These are phyloP conservation scores for Bedellia somnulentella DNA, from an alignment of 2,888 invertebrate genomes.

Conservation along the genomic window DNA sequence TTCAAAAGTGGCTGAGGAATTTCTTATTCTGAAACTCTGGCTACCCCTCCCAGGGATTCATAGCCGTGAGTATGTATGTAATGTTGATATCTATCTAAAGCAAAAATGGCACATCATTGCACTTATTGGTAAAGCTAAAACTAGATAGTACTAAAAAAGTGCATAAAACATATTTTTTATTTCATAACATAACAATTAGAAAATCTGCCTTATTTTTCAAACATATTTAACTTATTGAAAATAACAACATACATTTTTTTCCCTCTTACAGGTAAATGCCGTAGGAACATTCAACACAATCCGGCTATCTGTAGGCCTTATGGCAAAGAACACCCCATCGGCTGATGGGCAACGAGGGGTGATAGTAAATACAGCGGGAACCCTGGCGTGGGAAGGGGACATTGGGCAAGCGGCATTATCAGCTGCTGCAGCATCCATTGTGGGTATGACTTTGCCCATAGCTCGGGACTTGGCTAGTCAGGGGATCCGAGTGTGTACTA, in stretches of 20 bases:
- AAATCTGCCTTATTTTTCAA: not conserved
- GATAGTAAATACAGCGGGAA: slow-evolving; percentile 91
- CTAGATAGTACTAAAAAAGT: not conserved
- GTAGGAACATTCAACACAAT: slow-evolving; percentile 93
- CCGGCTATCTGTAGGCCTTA: slow-evolving; percentile 78
- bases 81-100: not conserved
- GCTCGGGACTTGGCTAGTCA: slow-evolving; percentile 85
- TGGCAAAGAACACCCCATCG: slow-evolving; percentile 76
- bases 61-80: too few species aligned
- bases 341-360: slow-evolving; percentile 88
- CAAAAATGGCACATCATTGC: too few species aligned
- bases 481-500: slow-evolving; percentile 79
- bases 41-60: too few species aligned
- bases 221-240: too few species aligned
- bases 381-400: slow-evolving; percentile 96
- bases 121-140: too few species aligned
- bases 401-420: slow-evolving; percentile 93
- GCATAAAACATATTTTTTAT: not conserved
- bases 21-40: too few species aligned
- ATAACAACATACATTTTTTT: not conserved
- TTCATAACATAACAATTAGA: not conserved
- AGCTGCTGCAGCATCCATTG: slow-evolving; percentile 91
- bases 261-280: slow-evolving; percentile 73
- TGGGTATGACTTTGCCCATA: slow-evolving; percentile 93
- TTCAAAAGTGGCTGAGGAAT: too few species aligned